Base-by-base conservation (phyloP, 2,113 vertebrate species). In the Martes martes region DNA sequence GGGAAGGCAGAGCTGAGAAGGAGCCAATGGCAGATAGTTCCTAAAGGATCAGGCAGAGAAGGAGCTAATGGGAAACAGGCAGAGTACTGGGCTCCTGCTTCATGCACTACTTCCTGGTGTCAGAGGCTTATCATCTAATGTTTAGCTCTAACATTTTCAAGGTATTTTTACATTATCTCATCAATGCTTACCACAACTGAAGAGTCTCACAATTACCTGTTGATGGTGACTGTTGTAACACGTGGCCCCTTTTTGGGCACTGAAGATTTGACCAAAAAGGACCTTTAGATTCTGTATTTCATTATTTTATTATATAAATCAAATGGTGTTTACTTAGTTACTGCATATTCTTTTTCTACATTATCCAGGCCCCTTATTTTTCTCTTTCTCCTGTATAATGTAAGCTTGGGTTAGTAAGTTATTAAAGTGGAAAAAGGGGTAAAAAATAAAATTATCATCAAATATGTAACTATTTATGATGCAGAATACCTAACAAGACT, bases 401-500 rank as follows among this genome's bases (percentile, higher is more conserved):
- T 93, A 84, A 97, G 57, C 23, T 57, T 81, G 50, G 52, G n/a
- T 78, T 88, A 85, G 33, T 71, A 67, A 85, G n/a, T 82, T 81
- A 91, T 26, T 71, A 52, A 89, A 39, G 5, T 89, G 47, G 59
- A 95, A 61, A 78, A 81, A 9, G 47, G 33, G 45, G 69, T 52
- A 89, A 91, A 91, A 91, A 81, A 80, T 85, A 73, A 82, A 92
- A 83, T 86, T 52, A 67, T 73, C 69, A 79, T 93, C 65, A 82
- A 78, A 47, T 89, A 76, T 6, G 0, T 80, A 84, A 47, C 52
- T 69, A 55, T 69, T 57, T 91, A 78, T 89, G 21, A 80, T 33
- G 10, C 23, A 42, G 36, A 93, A 82, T 42, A 91, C 21, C 45
- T 88, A 21, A 21, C 47, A 84, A 67, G 67, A 86, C 47, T 94